phyloP scores from a whole-genome alignment of 2,888 invertebrate species.

The Xylocampa areola region DNA sequence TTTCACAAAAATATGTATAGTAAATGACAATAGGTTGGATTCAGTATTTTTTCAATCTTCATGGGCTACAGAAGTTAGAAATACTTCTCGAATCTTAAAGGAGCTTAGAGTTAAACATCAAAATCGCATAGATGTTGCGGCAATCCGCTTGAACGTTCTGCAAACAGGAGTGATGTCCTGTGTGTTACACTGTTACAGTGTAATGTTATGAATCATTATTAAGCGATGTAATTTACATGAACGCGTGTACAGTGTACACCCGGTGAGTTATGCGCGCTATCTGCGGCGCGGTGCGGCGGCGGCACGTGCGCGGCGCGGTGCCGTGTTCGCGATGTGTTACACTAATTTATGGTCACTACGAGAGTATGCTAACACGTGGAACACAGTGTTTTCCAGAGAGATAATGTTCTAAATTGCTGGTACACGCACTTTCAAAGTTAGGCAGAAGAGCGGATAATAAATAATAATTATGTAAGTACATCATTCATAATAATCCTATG shows the following conservation, averaged over 20 bases:
- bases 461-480: too few species aligned
- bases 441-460: background rate
- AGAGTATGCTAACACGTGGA: slow-evolving; percentile 9
- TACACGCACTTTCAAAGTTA: slow-evolving; percentile 19
- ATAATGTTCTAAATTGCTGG: background rate
- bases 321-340: slow-evolving; percentile 9
- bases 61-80: too few species aligned
- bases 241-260: slow-evolving; percentile 68
- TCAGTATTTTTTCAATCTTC: too few species aligned
- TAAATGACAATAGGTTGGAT: too few species aligned
- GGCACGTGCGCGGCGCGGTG: background rate
- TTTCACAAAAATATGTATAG: too few species aligned
- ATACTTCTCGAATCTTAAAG: too few species aligned
- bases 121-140: too few species aligned
- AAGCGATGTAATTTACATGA: slow-evolving; percentile 65
- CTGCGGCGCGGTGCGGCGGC: slow-evolving; percentile 5
- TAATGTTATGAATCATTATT: slow-evolving; percentile 47
- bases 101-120: too few species aligned
- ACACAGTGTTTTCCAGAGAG: background rate
- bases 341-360: slow-evolving; percentile 21
- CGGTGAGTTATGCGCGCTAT: slow-evolving; percentile 62
- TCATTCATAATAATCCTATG: too few species aligned
- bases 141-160: background rate
- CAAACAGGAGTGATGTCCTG: background rate
- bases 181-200: background rate